Base-by-base conservation (phyloP, 2,888 invertebrate species). In the Biston stratarius region DNA sequence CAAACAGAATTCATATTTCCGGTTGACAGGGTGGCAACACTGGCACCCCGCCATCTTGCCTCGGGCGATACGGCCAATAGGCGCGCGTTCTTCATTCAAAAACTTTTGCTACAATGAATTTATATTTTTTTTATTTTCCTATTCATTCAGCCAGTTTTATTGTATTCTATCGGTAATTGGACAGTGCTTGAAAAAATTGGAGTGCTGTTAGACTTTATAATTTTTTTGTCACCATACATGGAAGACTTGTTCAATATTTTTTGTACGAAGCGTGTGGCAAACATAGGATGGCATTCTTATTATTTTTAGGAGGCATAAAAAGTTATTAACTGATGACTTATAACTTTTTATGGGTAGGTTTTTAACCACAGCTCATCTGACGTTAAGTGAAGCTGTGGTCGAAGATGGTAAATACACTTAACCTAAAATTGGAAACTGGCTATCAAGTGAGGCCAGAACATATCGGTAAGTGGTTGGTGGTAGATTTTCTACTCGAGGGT, bases 11-110 rank as follows among this genome's bases (percentile, higher is more conserved):
- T 86, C 87, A 83, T 85, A 90, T 91, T 92, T 93, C 91, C 92
- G 90, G 84, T 76, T 74, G 84, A 88, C 77, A 84, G 82, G 81
- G 77, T 87, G 83, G 86, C 86, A 88, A 86, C 88, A 86, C 82
- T 78, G 89, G 87, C 92, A 87, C 92, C 92, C 93, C 89, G 89
- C 87, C 87, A 89, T 88, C 84, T 87, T 79, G 92, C 93, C 92
- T 73, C 83, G 79, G 93, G 93, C 93, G 74, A 88, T 86, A 77
- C 75, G 80, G 83, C 91, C 91, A 91, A 91, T 92, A 85, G 84
- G 82, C 81, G 84, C 80, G 77, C 83, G 86, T 87, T 88, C 89
- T 88, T 86, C 85, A 89, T 91, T 90, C 83, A 86, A 88, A 86
- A 85, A 76, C 78, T 82, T 78, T 82, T 81, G 76, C 74, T 74